Conservation (phyloP, 2,797 vertebrate species). For the Moxostoma hubbsi region DNA sequence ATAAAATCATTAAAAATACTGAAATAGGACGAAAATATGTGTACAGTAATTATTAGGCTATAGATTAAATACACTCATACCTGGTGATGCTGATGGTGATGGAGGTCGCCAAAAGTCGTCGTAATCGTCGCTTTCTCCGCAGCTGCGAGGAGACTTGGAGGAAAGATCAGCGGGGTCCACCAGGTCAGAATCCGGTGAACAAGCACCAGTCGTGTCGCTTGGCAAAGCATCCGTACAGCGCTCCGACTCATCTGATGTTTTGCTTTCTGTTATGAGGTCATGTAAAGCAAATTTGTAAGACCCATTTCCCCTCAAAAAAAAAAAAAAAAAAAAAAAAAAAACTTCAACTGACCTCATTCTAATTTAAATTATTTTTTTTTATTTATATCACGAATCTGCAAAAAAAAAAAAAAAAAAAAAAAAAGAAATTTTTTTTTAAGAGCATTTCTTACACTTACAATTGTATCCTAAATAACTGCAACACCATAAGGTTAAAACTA, state of each 20-base stretch:
- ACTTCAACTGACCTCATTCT: too few relatives aligned
- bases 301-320: not conserved
- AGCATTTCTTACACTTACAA: too few relatives aligned
- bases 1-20: too few relatives aligned
- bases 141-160: conserved; percentile 87
- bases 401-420: too few relatives aligned
- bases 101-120: conserved; percentile 96
- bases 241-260: conserved; percentile 59
- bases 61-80: conserved; percentile 62
- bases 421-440: too few relatives aligned
- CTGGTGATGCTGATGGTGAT: conserved; percentile 94
- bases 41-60: too few relatives aligned
- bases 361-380: too few relatives aligned
- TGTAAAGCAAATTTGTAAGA: not conserved
- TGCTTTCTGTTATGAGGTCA: conserved; percentile 25
- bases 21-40: too few relatives aligned
- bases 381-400: too few relatives aligned
- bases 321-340: too few relatives aligned
- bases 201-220: conserved; percentile 70
- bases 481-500: too few relatives aligned
- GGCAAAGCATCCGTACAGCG: conserved; percentile 56
- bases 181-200: conserved; percentile 81
- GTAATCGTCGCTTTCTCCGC: conserved; percentile 83
- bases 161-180: conserved; percentile 76
- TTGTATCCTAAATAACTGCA: too few relatives aligned